Base-by-base conservation (phyloP, 2,888 invertebrate species). In the Leucophora obtusa region DNA sequence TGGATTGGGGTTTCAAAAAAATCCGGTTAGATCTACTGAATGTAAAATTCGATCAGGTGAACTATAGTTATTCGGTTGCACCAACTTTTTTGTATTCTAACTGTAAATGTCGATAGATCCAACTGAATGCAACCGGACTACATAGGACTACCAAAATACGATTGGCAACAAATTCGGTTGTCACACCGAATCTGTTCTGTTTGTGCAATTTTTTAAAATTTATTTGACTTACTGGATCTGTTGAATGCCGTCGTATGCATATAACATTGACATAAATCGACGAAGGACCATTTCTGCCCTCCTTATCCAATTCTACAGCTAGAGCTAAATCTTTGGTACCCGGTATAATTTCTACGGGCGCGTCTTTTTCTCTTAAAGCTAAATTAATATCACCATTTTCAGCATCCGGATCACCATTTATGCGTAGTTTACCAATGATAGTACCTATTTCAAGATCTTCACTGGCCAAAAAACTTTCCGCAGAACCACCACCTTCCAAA, bases 381-480 rank as follows among this genome's bases (percentile, higher is more conserved):
- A 97, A 92, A 62, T 93, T 93, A 72, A 97, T 96, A 89, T 96
- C 95, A 14, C 97, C 96, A 28, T 89, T 89, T 43, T 92, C 92
- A 8, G 93, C 92, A 76, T 93, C 92, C 0, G 96, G 94, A 90
- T 96, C 95, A 0, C 97, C 97, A 87, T 95, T 94, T 63, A 97
- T 94, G 68, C 94, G 93, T 60, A 97, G 89, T 24, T 94, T 88
- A 90, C 97, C 97, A 78, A 97, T 93, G 62, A 94, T 92, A 84
- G 94, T 94, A 82, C 96, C 96, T 58, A 97, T 94, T 17, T 94
- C 92, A 60, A 94, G 92, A 87, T 96, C 96, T 91, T 97, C 97
- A 88, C 95, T 94, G 85, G 97, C 96, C 89, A 96, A 95, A 90
- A 97, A 96, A 89, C 95, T 97, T 89, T 96, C 97, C 63, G 96